Base-by-base conservation (phyloP, 2,797 vertebrate species). In the Distichodus sexfasciatus region DNA sequence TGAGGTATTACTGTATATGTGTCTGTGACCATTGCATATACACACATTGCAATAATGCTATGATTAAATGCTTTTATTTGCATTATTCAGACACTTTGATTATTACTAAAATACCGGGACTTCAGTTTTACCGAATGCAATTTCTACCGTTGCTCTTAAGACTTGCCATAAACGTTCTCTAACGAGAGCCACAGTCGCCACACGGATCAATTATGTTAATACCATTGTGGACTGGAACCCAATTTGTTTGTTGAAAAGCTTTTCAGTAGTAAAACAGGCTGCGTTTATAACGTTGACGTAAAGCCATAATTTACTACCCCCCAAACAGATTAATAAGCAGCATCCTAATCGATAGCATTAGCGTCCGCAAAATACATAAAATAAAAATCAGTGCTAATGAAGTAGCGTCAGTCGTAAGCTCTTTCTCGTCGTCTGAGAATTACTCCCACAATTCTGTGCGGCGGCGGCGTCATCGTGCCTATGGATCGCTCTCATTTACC, bases 381-480 rank as follows among this genome's bases (percentile, higher is more conserved):
- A 81, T 80, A 66, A 80, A n/a, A 87, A 90, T 90, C 88, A 90
- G 88, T 90, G 86, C 84, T 90, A 89, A 91, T 88, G 88, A 90
- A 88, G 84, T 88, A 85, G 89, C 82, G 84, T 87, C 78, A 64
- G 76, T 69, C 61, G 66, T 75, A 74, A 59, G 36, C 55, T 61
- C 35, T 66, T 72, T 51, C 66, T 69, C 66, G 80, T 76, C 83
- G 81, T 66, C 66, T 71, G 61, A 78, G 65, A 33, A 23, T 47
- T 48, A 70, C 77, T 79, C 76, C 67, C 79, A 70, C 50, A 66
- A 69, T 63, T 72, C 66, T 53, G 69, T 58, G 35, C 81, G 48
- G 63, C 26, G n/a, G 55, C 66, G 62, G 50, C 55, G 64, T 71
- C 75, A n/a, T 54, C 46, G 38, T 68, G 70, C 48, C n/a, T 62